phyloP scores from a whole-genome alignment of 1,140 invertebrate species.

The Danaus plexippus region DNA sequence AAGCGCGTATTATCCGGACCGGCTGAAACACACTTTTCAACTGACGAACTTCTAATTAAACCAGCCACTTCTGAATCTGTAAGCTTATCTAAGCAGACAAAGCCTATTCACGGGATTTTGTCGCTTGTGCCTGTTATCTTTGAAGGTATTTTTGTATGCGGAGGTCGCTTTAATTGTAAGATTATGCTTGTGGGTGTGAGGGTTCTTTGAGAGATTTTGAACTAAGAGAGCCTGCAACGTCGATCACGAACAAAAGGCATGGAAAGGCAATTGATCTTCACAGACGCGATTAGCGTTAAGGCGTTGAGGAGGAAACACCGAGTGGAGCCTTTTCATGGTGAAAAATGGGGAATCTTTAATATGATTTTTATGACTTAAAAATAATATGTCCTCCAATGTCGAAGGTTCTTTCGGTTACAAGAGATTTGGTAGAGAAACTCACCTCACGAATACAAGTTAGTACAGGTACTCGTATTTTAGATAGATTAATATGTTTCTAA shows the following conservation, averaged over 20 bases:
- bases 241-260: conserved; percentile 51
- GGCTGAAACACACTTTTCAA: conserved; percentile 42
- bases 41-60: conserved; percentile 46
- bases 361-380: too few species aligned
- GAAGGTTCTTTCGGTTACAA: too few species aligned
- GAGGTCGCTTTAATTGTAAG: conserved; percentile 31
- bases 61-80: conserved; percentile 33
- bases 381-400: too few species aligned
- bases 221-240: conserved; percentile 51
- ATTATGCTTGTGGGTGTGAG: conserved; percentile 24
- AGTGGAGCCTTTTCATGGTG: conserved; percentile 25
- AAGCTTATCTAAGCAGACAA: conserved; percentile 39
- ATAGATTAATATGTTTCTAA: too few species aligned
- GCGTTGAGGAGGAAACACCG: conserved; percentile 38
- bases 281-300: conserved; percentile 53
- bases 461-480: too few species aligned
- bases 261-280: conserved; percentile 63
- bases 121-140: conserved; percentile 20
- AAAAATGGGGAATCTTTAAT: conserved; percentile 25
- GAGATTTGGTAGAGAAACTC: too few species aligned
- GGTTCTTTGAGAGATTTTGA: conserved; percentile 47
- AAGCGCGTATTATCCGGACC: conserved; percentile 36
- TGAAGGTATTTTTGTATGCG: conserved; percentile 35
- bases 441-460: too few species aligned
- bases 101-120: conserved; percentile 24